Evolutionary conservation across 2,113 vertebrate genomes (phyloP).

Genomic region (Erpornis zantholeuca): DNA sequence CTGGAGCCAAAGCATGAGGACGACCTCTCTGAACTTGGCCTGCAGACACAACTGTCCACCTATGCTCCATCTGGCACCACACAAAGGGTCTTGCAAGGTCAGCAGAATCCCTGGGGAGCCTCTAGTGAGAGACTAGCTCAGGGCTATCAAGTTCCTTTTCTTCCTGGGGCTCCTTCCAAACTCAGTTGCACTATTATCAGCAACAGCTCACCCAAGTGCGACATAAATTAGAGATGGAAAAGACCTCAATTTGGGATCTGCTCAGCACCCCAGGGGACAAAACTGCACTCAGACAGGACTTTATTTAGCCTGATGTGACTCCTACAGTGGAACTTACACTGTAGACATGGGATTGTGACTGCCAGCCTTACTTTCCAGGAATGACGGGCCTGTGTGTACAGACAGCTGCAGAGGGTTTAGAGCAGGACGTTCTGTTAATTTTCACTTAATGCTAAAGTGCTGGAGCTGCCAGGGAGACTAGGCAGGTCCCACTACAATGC

Average conservation of each 20-base stretch:
- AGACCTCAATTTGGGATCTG: neutral
- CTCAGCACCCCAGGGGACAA: neutral
- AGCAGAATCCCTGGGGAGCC: neutral
- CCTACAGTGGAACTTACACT: neutral
- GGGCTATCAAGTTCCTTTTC: neutral
- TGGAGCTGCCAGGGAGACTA: neutral
- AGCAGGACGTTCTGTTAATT: neutral
- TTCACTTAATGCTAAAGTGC: neutral
- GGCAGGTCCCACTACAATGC: neutral
- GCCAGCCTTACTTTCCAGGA: slow-evolving; percentile 45
- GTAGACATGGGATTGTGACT: neutral
- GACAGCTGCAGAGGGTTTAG: neutral
- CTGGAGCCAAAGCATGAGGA: neutral
- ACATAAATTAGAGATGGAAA: neutral
- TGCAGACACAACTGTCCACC: neutral
- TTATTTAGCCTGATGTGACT: neutral
- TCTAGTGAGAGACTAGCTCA: neutral
- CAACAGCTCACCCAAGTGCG: neutral
- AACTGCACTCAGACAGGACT: neutral
- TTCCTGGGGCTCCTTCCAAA: neutral
- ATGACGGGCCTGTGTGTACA: neutral
- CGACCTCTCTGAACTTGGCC: neutral
- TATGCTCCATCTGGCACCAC: neutral
- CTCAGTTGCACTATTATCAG: neutral
- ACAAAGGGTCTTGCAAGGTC: slow-evolving; percentile 6